Conservation (phyloP, 2,888 invertebrate genomes). For the Criorhina ranunculi region DNA sequence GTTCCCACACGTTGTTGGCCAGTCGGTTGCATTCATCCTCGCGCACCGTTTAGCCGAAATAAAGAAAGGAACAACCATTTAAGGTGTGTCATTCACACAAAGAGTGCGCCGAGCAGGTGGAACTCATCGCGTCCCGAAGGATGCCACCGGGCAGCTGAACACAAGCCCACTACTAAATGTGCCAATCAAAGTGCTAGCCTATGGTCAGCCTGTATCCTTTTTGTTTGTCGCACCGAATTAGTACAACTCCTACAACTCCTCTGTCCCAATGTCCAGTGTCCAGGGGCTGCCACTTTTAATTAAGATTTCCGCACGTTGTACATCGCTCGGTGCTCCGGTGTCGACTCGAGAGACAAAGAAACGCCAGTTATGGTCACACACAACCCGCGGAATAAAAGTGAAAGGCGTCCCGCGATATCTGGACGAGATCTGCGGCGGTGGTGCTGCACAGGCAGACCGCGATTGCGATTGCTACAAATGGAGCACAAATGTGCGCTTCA, state of each 20-base stretch:
- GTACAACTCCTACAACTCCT: conserved; percentile 50
- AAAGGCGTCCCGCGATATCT: conserved; percentile 65
- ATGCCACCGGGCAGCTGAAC: conserved; percentile 63
- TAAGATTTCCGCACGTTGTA: conserved; percentile 62
- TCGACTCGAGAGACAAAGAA: conserved; percentile 52
- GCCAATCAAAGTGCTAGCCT: conserved; percentile 63
- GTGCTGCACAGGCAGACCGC: not conserved
- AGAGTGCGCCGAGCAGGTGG: conserved; percentile 50
- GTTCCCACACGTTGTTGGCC: conserved; percentile 62
- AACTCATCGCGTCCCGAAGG: conserved; percentile 51
- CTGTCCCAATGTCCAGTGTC: conserved; percentile 33
- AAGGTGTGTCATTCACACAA: conserved; percentile 70
- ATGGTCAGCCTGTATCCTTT: conserved; percentile 63
- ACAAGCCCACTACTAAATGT: conserved; percentile 33
- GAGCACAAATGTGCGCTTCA: conserved; percentile 13
- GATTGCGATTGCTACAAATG: conserved; percentile 35
- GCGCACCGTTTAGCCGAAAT: conserved; percentile 45
- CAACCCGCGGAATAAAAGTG: conserved; percentile 62
- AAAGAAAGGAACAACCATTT: conserved; percentile 65
- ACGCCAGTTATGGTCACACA: conserved; percentile 63
- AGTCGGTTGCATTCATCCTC: conserved; percentile 28
- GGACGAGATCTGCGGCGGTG: conserved; percentile 58
- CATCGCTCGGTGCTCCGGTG: not conserved
- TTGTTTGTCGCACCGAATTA: conserved; percentile 72
- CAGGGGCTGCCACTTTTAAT: conserved; percentile 57